Base-by-base conservation (phyloP, 2,797 vertebrate genomes). In the Leptatherina wallacei region DNA sequence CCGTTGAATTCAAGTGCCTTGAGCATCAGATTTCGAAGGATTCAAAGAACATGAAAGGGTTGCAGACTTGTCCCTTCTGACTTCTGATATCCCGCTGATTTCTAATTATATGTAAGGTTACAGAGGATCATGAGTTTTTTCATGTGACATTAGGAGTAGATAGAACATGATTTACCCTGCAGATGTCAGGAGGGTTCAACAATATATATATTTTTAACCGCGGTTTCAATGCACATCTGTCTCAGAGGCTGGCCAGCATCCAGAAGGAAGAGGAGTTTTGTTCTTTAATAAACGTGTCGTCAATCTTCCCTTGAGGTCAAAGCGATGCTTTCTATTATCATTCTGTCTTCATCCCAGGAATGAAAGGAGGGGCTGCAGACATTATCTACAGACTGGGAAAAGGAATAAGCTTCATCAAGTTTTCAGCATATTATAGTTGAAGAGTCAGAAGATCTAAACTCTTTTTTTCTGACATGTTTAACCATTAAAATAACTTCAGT, bases 211-310 rank as follows among this genome's bases (percentile, higher is more conserved):
- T 5, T 30, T 30, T 30, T 30, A 30, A 30, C 22, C 22, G 54
- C 27, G 82, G 74, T 44, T 69, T 71, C 69, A 59, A 47, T 42
- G 54, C 72, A 62, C 59, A 72, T 84, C 68, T 78, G 75, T 71
- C 58, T 71, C 29, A 54, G 52, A 42, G 11, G 58, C 51, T 83
- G 79, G 79, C 63, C 57, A 13, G 36, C 56, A 51, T 85, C 74
- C 86, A 88, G 75, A n/a, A 74, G 58, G 67, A 49, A 65, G 65
- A 69, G 10, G 24, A 61, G 40, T n/a, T 7, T 52, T 54, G 22
- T 30, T 73, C 75, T 88, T 87, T 87, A 78, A 87, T 80, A 27
- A 56, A 49, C 42, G 29, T 61, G 69, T 29, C 30, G 0, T 56
- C 42, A 36, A 0, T 44, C 60, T 77, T 72, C 79, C 65, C 6